Evolutionary conservation across 2,113 vertebrate species (phyloP).

Genomic region (Dromaius novaehollandiae): DNA sequence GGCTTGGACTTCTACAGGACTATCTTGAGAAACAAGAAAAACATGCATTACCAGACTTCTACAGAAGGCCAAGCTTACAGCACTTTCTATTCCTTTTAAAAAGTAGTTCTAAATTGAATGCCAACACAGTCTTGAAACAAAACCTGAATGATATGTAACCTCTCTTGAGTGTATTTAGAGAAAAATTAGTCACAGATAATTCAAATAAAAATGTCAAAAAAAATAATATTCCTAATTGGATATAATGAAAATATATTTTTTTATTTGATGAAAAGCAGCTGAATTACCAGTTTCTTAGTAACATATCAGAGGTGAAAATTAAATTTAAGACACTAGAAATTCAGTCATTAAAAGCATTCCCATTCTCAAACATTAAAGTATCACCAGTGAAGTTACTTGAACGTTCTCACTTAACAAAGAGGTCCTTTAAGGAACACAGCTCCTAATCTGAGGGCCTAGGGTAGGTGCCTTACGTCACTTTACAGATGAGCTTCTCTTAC

Average conservation of each 20-base stretch:
- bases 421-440: background rate
- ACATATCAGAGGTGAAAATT: background rate
- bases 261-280: background rate
- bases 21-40: conserved; percentile 66
- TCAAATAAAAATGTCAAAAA: background rate
- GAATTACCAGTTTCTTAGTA: conserved; percentile 5
- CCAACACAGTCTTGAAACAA: background rate
- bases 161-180: background rate
- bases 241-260: background rate
- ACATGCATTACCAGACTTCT: background rate
- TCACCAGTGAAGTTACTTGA: background rate
- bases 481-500: background rate
- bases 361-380: background rate
- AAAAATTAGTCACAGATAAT: background rate
- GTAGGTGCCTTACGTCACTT: background rate
- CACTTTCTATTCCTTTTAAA: background rate
- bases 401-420: background rate
- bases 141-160: background rate
- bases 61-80: background rate
- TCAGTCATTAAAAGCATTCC: background rate
- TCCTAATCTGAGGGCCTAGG: background rate
- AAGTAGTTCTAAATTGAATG: background rate
- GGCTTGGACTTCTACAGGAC: conserved; percentile 59
- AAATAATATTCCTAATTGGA: background rate
- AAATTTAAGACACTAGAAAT: background rate